Percentiles rank a stretch among this genome's conserved stretches.
Evolutionary conservation across 2,797 vertebrate species (phyloP).

Genomic region (Hybognathus amarus): DNA sequence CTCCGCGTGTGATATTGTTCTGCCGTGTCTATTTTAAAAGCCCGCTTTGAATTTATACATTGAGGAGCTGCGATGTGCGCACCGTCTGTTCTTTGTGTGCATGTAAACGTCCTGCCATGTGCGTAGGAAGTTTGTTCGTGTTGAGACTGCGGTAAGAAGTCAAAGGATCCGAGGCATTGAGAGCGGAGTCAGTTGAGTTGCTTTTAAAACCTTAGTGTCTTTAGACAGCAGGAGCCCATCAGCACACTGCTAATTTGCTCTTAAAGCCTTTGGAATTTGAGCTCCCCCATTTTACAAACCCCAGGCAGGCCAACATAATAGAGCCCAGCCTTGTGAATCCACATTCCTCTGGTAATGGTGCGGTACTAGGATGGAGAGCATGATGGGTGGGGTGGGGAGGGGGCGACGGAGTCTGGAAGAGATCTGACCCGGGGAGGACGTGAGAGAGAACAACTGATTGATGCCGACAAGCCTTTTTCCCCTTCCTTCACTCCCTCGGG

Average conservation of each 20-base stretch:
- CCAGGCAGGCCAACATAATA: slow-evolving; percentile 66
- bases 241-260: slow-evolving; percentile 81
- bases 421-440: slow-evolving; percentile 71
- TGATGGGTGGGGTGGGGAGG: slow-evolving; percentile 44
- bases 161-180: slow-evolving; percentile 20
- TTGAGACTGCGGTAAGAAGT: slow-evolving; percentile 36
- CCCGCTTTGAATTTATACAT: slow-evolving; percentile 22
- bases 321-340: slow-evolving; percentile 73
- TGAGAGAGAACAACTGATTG: slow-evolving; percentile 70
- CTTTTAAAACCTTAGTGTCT: slow-evolving; percentile 61
- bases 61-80: not conserved
- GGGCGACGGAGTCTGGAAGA: slow-evolving; percentile 63
- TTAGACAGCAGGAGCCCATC: slow-evolving; percentile 74
- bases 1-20: slow-evolving; percentile 9
- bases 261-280: slow-evolving; percentile 71
- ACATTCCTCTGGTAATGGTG: slow-evolving; percentile 77
- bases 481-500: slow-evolving; percentile 58
- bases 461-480: slow-evolving; percentile 68
- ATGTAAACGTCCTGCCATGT: slow-evolving; percentile 2
- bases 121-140: slow-evolving; percentile 32
- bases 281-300: slow-evolving; percentile 71
- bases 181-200: slow-evolving; percentile 30
- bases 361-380: slow-evolving; percentile 70
- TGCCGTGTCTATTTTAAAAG: slow-evolving; percentile 32
- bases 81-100: slow-evolving; percentile 30